Conservation (phyloP, 2,113 vertebrate species). For the Pardalotus punctatus region DNA sequence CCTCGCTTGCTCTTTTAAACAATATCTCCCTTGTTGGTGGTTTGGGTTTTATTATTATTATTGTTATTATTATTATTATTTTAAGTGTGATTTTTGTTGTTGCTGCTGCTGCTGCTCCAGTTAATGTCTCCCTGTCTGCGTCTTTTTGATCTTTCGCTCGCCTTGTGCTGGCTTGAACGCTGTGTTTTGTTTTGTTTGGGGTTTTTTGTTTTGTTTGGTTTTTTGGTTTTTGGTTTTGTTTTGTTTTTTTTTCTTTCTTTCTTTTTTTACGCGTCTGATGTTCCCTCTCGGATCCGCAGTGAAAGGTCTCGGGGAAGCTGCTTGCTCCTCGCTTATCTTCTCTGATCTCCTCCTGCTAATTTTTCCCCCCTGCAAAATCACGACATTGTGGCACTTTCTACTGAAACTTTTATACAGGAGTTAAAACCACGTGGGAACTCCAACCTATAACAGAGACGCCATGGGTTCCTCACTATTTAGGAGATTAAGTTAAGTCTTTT, state of each 20-base stretch:
- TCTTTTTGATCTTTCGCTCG: constrained; percentile 58
- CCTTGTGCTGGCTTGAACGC: constrained; percentile 62
- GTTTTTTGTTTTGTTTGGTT: not conserved
- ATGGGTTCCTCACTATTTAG: constrained; percentile 66
- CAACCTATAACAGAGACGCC: constrained; percentile 77
- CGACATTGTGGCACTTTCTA: constrained; percentile 78
- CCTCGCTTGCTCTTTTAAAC: constrained; percentile 58
- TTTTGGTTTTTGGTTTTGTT: not conserved
- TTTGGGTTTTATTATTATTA: constrained; percentile 54
- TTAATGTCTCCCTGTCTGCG: constrained; percentile 40
- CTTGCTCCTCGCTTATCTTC: constrained; percentile 45
- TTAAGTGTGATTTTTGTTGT: constrained; percentile 56
- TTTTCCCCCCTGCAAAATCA: constrained; percentile 44
- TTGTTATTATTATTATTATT: constrained; percentile 42
- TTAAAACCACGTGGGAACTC: constrained; percentile 86
- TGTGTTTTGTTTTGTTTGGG: constrained; percentile 47
- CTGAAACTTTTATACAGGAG: constrained; percentile 87
- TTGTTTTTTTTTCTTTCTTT: not conserved
- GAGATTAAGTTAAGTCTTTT: constrained; percentile 71
- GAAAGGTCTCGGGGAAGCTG: constrained; percentile 62
- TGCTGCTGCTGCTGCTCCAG: constrained; percentile 32
- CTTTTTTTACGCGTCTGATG: constrained; percentile 59
- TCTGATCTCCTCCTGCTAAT: constrained; percentile 42
- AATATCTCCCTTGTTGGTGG: constrained; percentile 57
- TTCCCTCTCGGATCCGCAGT: constrained; percentile 53